phyloP scores from a whole-genome alignment of 2,797 vertebrate genomes.

The Chaenodraco wilsoni region DNA sequence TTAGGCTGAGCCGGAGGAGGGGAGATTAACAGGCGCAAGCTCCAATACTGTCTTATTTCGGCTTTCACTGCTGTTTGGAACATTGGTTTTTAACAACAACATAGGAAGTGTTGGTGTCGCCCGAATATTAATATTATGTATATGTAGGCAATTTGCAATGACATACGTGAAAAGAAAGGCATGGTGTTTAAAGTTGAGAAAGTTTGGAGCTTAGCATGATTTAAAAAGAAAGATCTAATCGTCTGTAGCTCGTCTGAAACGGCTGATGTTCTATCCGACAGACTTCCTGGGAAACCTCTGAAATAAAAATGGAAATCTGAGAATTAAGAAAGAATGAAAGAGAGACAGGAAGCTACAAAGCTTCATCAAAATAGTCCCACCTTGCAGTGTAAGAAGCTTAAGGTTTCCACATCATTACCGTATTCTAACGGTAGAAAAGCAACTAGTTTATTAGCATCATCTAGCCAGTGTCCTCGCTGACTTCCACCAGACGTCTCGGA shows the following conservation, averaged over 20 bases:
- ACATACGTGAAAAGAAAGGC: neutral
- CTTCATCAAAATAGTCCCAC: conserved; percentile 49
- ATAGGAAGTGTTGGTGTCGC: conserved; percentile 25
- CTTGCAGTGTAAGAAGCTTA: conserved; percentile 61
- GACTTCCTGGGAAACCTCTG: conserved; percentile 29
- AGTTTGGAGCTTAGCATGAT: conserved; percentile 20
- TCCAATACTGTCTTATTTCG: conserved; percentile 71
- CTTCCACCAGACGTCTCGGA: conserved; percentile 45
- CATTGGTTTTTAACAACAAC: conserved; percentile 54
- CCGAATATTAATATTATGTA: conserved; percentile 9
- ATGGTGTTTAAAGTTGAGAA: conserved; percentile 7
- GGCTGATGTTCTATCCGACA: conserved; percentile 26
- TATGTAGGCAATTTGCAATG: conserved; percentile 3
- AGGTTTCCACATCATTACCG: conserved; percentile 34
- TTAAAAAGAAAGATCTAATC: conserved; percentile 3
- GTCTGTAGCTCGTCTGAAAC: conserved; percentile 18
- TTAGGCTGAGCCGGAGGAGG: conserved; percentile 80
- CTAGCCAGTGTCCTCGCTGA: conserved; percentile 29
- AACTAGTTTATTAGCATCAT: conserved; percentile 33
- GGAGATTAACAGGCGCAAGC: conserved; percentile 77
- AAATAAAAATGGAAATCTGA: conserved; percentile 42
- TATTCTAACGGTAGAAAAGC: conserved; percentile 16
- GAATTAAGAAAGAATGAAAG: conserved; percentile 16
- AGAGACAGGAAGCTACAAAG: conserved; percentile 15
- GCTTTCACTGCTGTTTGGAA: conserved; percentile 56